A percentile compares a stretch with the other conserved stretches of the same genome.
Conservation (phyloP, 2,113 vertebrate species). For the Alligator mississippiensis region DNA sequence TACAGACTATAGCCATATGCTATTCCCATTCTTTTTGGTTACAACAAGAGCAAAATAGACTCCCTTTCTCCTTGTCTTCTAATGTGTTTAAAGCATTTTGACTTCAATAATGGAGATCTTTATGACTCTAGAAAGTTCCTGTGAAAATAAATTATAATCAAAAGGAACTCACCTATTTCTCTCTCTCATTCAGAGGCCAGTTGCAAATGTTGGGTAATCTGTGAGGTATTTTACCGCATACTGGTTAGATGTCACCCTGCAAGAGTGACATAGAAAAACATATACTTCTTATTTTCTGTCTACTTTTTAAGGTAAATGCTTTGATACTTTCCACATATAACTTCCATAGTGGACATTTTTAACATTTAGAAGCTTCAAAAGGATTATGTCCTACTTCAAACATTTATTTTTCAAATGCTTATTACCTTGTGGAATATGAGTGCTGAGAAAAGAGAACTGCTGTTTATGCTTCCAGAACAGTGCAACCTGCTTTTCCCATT, state of each 20-base stretch:
- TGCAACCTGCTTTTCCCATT: constrained; percentile 72
- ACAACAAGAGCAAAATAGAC: not conserved
- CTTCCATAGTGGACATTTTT: constrained; percentile 1
- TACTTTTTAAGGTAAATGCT: not conserved
- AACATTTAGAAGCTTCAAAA: constrained; percentile 22
- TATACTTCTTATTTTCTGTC: not conserved
- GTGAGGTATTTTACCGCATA: not conserved
- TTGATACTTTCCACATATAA: not conserved
- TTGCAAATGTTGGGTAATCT: not conserved
- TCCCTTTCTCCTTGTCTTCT: not conserved
- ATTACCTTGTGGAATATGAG: constrained; percentile 28
- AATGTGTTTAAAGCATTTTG: not conserved
- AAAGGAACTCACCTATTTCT: not conserved
- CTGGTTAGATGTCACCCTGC: not conserved
- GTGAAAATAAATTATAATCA: not conserved
- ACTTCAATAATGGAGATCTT: not conserved
- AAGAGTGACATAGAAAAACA: not conserved
- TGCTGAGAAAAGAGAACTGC: constrained; percentile 21
- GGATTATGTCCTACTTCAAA: not conserved
- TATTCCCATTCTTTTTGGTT: too few relatives aligned
- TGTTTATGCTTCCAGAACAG: constrained; percentile 53
- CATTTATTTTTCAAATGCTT: constrained; percentile 2
- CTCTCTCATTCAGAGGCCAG: not conserved
- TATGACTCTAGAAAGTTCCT: not conserved
- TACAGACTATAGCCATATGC: not conserved